Evolutionary conservation across 2,113 vertebrate species (phyloP), one percentile per base, ranked within the genome.

Genomic region (Lichenostomus cassidix): DNA sequence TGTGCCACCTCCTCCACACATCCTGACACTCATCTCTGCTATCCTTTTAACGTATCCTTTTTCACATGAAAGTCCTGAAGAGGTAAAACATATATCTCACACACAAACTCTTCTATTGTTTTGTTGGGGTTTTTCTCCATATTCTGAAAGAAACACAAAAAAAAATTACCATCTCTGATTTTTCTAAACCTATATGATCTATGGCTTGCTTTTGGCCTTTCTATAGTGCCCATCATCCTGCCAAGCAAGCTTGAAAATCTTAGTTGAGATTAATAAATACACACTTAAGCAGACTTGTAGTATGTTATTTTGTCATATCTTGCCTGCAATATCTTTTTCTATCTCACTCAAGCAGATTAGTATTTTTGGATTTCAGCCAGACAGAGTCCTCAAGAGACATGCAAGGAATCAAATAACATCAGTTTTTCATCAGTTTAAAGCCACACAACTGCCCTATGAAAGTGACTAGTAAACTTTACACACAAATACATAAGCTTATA

Each of bases 81-180:
- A 86, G 4, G 24, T 14, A 44, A 88, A 92, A 76, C 8, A 24
- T 17, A 56, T 52, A 68, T 19, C 29, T 88, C 52, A 59, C 12
- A 37, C 1, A 15, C 9, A 71, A 56, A 47, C 3, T 47, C 10
- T 55, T 31, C 4, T 42, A 9, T 16, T 33, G 14, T 23, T 91
- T 69, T 68, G 10, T 63, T 11, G 6, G 0, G 5, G 0, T 23
- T 33, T 16, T 70, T 29, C 15, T 5, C 11, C 21, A 20, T n/a
- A 41, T 56, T 63, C 44, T 25, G 12, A 50, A 71, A 56, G 8
- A 83, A 85, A 68, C 1, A 7, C 42, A 8, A 58, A 77, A 5
- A 5, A 69, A 55, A 91, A 29, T 33, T 4, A 42, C 5, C 46
- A 23, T 22, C 13, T 64, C 21, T 21, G 8, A 18, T 71, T 75